These are phyloP conservation scores for Heliconius hewitsoni DNA, from an alignment of 1,140 invertebrate species.

Conservation along the genomic window DNA sequence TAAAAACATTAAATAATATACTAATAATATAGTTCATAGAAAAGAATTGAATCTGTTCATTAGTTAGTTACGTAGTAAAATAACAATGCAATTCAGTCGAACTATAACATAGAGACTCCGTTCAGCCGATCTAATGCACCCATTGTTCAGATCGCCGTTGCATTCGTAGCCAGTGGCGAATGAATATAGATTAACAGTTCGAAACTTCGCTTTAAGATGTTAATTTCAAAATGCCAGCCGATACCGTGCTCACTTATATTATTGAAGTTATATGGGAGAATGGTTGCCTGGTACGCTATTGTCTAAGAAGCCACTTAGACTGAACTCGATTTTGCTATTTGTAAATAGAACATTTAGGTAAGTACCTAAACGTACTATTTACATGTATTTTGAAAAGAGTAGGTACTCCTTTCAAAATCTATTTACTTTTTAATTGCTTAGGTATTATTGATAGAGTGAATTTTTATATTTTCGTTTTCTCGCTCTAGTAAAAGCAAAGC, in stretches of 20 bases:
- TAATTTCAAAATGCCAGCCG: constrained; percentile 53
- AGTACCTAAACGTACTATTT: too few relatives aligned
- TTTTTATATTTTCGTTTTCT: too few relatives aligned
- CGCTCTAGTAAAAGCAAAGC: too few relatives aligned
- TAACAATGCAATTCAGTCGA: constrained; percentile 10
- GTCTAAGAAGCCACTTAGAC: constrained; percentile 21
- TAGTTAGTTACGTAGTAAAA: not conserved
- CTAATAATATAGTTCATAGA: not conserved
- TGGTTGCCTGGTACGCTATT: constrained; percentile 31
- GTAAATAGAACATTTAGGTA: too few relatives aligned
- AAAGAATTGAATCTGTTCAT: not conserved
- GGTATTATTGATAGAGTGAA: too few relatives aligned
- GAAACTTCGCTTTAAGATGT: constrained; percentile 61
- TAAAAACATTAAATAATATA: not conserved
- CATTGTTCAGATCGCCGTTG: constrained; percentile 63
- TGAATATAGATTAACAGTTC: constrained; percentile 73
- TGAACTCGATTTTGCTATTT: constrained; percentile 21
- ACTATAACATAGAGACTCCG: constrained; percentile 45
- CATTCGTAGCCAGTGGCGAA: constrained; percentile 69
- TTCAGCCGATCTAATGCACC: constrained; percentile 58
- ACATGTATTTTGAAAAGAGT: too few relatives aligned
- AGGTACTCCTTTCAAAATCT: too few relatives aligned
- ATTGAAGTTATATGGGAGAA: constrained; percentile 38
- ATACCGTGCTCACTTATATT: constrained; percentile 43
- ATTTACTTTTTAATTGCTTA: not conserved